These are phyloP conservation scores for Isotomurus palustris DNA, from an alignment of 2,888 invertebrate species.

Conservation along the genomic window DNA sequence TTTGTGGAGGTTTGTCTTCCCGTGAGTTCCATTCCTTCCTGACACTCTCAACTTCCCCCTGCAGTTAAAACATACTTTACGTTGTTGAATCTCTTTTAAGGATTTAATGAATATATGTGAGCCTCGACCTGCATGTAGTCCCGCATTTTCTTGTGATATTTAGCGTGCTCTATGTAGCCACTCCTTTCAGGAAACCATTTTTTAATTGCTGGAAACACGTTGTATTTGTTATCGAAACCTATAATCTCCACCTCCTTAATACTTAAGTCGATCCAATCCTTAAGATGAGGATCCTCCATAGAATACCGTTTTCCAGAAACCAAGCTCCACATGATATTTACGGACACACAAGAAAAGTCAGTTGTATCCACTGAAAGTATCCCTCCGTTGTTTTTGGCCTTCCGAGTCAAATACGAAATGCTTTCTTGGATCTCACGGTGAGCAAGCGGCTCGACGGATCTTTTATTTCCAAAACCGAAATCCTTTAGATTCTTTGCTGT, in stretches of 20 bases:
- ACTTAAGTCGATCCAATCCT: neutral
- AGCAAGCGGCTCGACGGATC: neutral
- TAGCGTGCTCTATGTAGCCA: neutral
- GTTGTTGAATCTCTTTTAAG: no score
- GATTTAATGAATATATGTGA: no score
- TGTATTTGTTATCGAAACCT: neutral
- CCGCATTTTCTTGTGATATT: slow-evolving; percentile 2
- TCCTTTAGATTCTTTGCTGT: neutral
- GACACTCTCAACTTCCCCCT: slow-evolving; percentile 2
- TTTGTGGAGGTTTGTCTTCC: neutral
- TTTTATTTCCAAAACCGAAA: slow-evolving; percentile 5
- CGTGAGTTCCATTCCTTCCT: no score
- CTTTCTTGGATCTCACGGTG: neutral
- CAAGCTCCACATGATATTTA: slow-evolving; percentile 1
- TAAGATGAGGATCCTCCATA: neutral
- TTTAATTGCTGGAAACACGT: neutral
- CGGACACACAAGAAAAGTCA: neutral
- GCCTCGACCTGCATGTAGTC: slow-evolving; percentile 4
- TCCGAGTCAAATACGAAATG: neutral
- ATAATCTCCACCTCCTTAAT: neutral
- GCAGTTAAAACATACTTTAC: no score
- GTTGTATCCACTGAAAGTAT: neutral
- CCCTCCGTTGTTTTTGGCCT: neutral
- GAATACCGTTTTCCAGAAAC: slow-evolving; percentile 3
- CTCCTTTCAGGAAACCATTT: neutral